Conservation (phyloP, 2,888 invertebrate species). For the Drosophila formosana region DNA sequence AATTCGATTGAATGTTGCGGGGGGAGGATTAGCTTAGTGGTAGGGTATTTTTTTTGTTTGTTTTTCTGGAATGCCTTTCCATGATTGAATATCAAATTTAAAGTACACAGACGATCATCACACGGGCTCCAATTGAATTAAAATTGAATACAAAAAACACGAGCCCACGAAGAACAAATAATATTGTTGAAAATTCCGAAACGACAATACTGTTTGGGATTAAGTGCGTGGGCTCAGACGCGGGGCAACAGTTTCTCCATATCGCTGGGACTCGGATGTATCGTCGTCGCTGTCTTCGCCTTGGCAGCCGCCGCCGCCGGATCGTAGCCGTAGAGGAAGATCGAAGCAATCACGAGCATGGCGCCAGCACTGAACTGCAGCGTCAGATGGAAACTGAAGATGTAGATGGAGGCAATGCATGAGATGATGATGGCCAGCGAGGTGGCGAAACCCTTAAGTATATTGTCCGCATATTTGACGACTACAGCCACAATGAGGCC, state of each 20-base stretch:
- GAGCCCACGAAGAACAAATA: neutral
- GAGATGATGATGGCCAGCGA: constrained; percentile 98
- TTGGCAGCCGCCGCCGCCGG: constrained; percentile 85
- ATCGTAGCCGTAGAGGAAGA: constrained; percentile 96
- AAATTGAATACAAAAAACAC: neutral
- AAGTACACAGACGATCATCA: constrained; percentile 50
- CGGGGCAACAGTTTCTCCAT: constrained; percentile 80
- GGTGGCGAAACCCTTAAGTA: constrained; percentile 98
- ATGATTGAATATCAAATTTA: constrained; percentile 34
- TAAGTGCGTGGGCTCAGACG: constrained; percentile 46
- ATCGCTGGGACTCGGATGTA: constrained; percentile 43
- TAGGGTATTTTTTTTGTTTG: neutral
- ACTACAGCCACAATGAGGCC: constrained; percentile 99
- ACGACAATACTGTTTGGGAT: constrained; percentile 35
- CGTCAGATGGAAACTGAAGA: constrained; percentile 95
- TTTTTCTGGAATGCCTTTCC: constrained; percentile 4
- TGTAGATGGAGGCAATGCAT: constrained; percentile 95
- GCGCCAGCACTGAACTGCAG: constrained; percentile 95
- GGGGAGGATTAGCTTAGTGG: constrained; percentile 21
- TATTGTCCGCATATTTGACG: constrained; percentile 99
- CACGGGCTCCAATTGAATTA: constrained; percentile 26
- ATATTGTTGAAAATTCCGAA: neutral
- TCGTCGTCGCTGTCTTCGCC: constrained; percentile 1
- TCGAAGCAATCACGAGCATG: constrained; percentile 94
- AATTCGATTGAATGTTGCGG: constrained; percentile 32